Conservation (phyloP, 2,888 invertebrate genomes). For the Coenonympha glycerion region DNA sequence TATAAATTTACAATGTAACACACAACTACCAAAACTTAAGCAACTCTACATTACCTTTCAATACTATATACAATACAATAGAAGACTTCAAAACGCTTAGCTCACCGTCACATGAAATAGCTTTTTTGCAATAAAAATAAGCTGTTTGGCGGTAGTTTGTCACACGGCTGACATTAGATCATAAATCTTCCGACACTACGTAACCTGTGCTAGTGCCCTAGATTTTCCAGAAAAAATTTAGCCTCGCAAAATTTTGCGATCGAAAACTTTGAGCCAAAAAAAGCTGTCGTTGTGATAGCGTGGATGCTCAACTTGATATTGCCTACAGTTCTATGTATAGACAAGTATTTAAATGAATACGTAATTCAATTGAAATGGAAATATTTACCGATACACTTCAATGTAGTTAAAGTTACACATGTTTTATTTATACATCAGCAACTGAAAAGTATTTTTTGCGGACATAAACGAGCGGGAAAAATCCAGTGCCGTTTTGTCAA, state of each 20-base stretch:
- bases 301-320: slow-evolving; percentile 15
- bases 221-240: slow-evolving; percentile 19
- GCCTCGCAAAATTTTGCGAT: slow-evolving; percentile 19
- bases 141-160: slow-evolving; percentile 43
- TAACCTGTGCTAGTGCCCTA: slow-evolving; percentile 23
- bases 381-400: background rate
- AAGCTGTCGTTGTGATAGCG: slow-evolving; percentile 27
- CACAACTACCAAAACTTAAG: background rate
- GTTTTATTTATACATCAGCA: background rate
- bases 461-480: background rate
- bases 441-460: background rate
- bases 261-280: slow-evolving; percentile 22
- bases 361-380: slow-evolving; percentile 8
- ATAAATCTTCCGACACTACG: slow-evolving; percentile 23
- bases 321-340: slow-evolving; percentile 22
- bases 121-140: slow-evolving; percentile 26
- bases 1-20: too few species aligned
- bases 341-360: slow-evolving; percentile 8
- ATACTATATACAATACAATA: background rate
- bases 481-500: slow-evolving; percentile 4
- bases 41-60: background rate
- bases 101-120: background rate
- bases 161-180: slow-evolving; percentile 48
- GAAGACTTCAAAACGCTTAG: slow-evolving; percentile 2
- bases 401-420: background rate